Evolutionary conservation across 2,797 vertebrate genomes (phyloP).

Genomic region (Gorsachius magnificus): DNA sequence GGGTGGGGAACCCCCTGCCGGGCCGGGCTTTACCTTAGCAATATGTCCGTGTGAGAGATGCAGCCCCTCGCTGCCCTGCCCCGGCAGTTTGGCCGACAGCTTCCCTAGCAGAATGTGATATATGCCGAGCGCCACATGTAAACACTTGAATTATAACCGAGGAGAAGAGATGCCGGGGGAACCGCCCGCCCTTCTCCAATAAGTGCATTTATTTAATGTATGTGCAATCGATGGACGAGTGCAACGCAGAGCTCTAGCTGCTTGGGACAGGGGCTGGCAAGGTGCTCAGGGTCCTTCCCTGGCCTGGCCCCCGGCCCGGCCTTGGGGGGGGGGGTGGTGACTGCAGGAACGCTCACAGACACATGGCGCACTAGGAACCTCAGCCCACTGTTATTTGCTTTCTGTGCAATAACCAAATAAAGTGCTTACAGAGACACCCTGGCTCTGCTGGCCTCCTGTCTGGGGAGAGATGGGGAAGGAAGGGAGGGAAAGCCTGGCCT

Average conservation of each 20-base stretch:
- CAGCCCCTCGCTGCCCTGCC: slow-evolving; percentile 40
- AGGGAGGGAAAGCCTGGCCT: neutral
- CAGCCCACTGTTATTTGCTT: slow-evolving; percentile 74
- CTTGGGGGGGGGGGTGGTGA: neutral
- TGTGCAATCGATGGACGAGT: slow-evolving; percentile 63
- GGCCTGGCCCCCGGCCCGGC: too few species aligned
- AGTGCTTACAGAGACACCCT: slow-evolving; percentile 67
- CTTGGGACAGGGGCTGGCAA: slow-evolving; percentile 29
- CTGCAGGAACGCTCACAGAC: neutral
- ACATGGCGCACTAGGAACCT: slow-evolving; percentile 58
- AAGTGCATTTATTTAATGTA: slow-evolving; percentile 88
- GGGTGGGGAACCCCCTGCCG: neutral
- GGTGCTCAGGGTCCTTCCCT: slow-evolving; percentile 35
- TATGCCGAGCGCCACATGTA: slow-evolving; percentile 81
- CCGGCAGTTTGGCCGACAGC: slow-evolving; percentile 76
- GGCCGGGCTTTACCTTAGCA: slow-evolving; percentile 69
- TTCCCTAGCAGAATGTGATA: slow-evolving; percentile 83
- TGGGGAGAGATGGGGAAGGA: neutral
- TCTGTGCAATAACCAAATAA: slow-evolving; percentile 79
- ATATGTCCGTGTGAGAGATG: slow-evolving; percentile 60
- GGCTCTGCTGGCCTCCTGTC: neutral
- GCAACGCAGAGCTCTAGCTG: slow-evolving; percentile 67
- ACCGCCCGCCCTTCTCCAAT: slow-evolving; percentile 68
- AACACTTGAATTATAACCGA: slow-evolving; percentile 83
- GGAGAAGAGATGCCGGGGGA: slow-evolving; percentile 2